Percentiles rank a stretch among this genome's conserved stretches.
These are phyloP conservation scores for Sylvia atricapilla DNA, from an alignment of 2,113 vertebrate species.

Conservation along the genomic window DNA sequence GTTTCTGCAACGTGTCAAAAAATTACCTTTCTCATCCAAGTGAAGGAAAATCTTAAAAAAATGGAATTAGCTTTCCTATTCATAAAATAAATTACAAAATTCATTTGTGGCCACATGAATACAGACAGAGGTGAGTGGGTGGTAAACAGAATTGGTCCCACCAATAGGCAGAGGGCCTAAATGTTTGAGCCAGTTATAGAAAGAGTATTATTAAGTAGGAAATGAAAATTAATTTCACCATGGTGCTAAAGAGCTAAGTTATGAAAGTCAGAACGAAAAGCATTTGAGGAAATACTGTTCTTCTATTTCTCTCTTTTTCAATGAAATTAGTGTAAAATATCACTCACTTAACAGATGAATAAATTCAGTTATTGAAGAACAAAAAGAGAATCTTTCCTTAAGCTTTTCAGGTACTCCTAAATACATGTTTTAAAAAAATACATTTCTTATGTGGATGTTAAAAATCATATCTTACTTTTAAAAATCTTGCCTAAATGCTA, in stretches of 20 bases:
- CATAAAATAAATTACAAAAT: not conserved
- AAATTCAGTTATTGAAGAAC: not conserved
- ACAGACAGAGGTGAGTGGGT: not conserved
- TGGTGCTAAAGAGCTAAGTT: not conserved
- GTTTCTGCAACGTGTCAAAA: not conserved
- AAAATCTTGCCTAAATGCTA: not conserved
- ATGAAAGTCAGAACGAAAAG: not conserved
- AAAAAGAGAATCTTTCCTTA: fast-evolving
- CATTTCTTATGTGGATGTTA: not conserved
- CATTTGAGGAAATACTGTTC: not conserved
- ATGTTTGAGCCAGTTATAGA: not conserved
- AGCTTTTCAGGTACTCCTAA: not conserved
- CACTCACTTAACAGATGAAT: not conserved
- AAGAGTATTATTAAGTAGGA: not conserved
- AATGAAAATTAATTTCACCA: not conserved
- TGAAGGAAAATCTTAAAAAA: not conserved
- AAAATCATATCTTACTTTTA: not conserved
- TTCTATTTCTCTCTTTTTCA: not conserved
- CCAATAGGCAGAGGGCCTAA: not conserved
- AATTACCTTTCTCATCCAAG: not conserved
- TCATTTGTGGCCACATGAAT: not conserved
- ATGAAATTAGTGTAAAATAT: not conserved
- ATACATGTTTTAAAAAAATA: not conserved
- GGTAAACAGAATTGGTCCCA: not conserved
- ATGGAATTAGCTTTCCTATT: not conserved